Conservation (phyloP, 1,140 invertebrate species). For the Oryctes rhinoceros region DNA sequence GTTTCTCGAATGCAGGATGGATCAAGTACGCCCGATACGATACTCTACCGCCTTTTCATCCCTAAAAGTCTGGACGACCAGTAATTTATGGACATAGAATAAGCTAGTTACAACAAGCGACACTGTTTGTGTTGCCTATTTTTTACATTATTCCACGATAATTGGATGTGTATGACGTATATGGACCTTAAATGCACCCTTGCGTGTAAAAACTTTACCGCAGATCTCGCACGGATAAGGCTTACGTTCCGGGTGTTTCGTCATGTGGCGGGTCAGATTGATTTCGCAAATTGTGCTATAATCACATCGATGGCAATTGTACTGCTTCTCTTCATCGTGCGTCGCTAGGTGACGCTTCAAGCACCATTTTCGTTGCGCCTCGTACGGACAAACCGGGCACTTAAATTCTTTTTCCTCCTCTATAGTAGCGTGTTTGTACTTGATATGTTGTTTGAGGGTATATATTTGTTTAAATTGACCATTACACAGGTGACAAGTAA, state of each 20-base stretch:
- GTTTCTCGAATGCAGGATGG: too few relatives aligned
- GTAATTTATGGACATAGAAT: not conserved
- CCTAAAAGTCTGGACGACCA: too few relatives aligned
- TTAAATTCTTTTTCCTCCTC: not conserved
- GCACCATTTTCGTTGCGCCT: not conserved
- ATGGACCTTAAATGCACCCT: not conserved
- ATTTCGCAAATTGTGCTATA: not conserved
- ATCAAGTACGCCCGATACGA: too few relatives aligned
- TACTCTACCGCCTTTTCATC: too few relatives aligned
- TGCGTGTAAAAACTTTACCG: not conserved
- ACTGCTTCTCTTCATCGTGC: not conserved
- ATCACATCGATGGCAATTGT: not conserved
- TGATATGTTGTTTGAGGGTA: not conserved
- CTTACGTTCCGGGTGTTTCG: not conserved
- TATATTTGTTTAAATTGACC: not conserved
- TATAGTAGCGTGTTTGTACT: not conserved
- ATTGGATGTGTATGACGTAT: not conserved
- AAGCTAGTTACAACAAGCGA: not conserved
- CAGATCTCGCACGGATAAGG: not conserved
- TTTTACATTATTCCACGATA: too few relatives aligned
- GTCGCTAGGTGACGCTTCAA: not conserved
- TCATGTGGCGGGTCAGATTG: not conserved
- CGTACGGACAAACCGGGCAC: not conserved
- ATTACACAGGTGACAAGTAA: not conserved
- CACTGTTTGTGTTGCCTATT: too few relatives aligned